Evolutionary conservation across 1,140 invertebrate genomes (phyloP).

Genomic region (Patella vulgata): DNA sequence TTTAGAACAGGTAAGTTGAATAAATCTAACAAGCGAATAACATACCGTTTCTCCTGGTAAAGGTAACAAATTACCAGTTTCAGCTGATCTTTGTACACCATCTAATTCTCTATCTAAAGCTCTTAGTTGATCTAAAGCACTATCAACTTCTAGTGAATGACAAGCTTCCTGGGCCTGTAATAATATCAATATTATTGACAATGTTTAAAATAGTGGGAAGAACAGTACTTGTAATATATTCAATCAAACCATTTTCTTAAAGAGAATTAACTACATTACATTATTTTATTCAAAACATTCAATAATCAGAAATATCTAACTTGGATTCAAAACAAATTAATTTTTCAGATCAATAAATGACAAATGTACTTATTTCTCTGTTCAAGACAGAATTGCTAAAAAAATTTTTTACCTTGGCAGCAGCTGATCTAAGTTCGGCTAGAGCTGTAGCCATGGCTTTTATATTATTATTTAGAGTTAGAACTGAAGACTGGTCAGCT

Average conservation of each 20-base stretch:
- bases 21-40: too few species aligned
- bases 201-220: background rate
- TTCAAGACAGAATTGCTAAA: too few species aligned
- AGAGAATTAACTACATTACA: too few species aligned
- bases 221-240: too few species aligned
- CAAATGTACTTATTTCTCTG: too few species aligned
- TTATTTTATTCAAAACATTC: too few species aligned
- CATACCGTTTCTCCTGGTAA: constrained; percentile 85
- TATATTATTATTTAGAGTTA: constrained; percentile 78
- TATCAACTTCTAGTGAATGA: constrained; percentile 79
- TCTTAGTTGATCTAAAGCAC: constrained; percentile 83
- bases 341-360: too few species aligned
- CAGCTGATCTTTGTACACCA: constrained; percentile 80
- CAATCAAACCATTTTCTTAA: too few species aligned
- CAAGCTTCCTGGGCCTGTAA: constrained; percentile 82
- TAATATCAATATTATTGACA: too few species aligned
- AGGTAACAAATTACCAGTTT: constrained; percentile 77
- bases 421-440: constrained; percentile 81
- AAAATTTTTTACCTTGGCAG: constrained; percentile 73
- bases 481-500: constrained; percentile 79
- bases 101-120: constrained; percentile 84
- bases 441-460: constrained; percentile 81
- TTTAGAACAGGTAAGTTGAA: too few species aligned
- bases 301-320: too few species aligned
- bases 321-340: too few species aligned